Evolutionary conservation across 2,113 vertebrate genomes (phyloP), one percentile per base, ranked within the genome.

Genomic region (Trichomycterus rosablanca): DNA sequence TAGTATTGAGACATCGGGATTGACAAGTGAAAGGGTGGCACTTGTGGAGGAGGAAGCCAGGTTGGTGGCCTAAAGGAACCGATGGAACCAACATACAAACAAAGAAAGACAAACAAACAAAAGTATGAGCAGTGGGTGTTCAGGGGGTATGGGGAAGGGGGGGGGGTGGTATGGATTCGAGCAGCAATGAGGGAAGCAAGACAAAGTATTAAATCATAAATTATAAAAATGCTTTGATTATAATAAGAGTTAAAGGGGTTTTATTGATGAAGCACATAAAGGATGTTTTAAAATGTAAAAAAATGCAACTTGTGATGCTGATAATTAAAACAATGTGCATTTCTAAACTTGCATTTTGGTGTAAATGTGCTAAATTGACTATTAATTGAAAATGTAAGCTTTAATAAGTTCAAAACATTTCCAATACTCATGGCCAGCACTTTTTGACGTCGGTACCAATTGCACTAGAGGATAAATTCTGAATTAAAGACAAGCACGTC

Each of bases 1-100:
- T 90, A 95, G 92, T 92, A 95, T 90, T 90, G 93, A 97, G 91
- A 93, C 89, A 80, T 97, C 91, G 0, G 92, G 90, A 87, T 93
- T 94, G 89, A 91, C 84, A 90, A 96, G 89, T 88, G 93, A 90
- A 88, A 97, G 84, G 90, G 91, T 94, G 89, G 92, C 91, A 91
- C 93, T 94, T 91, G 88, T 90, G 89, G 93, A 92, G 87, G 92
- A 91, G 89, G 93, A 90, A 92, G 90, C 92, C 89, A 92, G 84
- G 89, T 84, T 89, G 89, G 88, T 83, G 86, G 89, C 89, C 93
- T 95, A 88, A 87, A 92, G 89, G 88, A 89, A 88, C 78, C 42
- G 87, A 83, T 3, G 89, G 87, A 84, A 90, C 80, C 80, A 88
- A 91, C 80, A 89, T 32, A 39, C 23, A 89, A 40, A 39, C 23